Conservation (phyloP, 2,888 invertebrate genomes). For the Zelleria hepariella region DNA sequence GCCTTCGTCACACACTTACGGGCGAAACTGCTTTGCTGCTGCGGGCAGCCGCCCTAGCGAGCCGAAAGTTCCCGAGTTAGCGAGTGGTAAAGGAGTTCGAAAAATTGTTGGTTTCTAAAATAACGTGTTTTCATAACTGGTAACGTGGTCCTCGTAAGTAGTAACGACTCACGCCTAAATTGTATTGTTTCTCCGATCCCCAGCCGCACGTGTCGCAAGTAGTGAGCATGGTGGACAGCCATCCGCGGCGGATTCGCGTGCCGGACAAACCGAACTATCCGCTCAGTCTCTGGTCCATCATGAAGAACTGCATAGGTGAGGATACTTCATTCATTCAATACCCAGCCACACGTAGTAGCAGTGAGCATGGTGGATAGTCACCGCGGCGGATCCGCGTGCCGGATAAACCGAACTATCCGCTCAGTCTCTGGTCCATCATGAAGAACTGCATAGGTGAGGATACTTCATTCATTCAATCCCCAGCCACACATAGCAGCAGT, state of each 20-base stretch:
- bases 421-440: slow-evolving; percentile 99
- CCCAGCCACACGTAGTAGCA: slow-evolving; percentile 56
- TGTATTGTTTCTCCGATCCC: slow-evolving; percentile 1
- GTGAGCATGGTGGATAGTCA: slow-evolving; percentile 54
- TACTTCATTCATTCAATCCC: slow-evolving; percentile 3
- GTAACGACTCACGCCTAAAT: no score
- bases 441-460: slow-evolving; percentile 96
- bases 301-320: slow-evolving; percentile 98
- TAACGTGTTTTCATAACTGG: no score
- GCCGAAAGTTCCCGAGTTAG: no score
- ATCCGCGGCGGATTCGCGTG: slow-evolving; percentile 82
- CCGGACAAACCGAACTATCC: slow-evolving; percentile 96
- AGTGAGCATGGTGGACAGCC: slow-evolving; percentile 49
- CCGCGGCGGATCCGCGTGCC: slow-evolving; percentile 86
- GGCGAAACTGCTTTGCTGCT: no score
- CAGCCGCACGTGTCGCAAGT: slow-evolving; percentile 58
- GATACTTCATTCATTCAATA: slow-evolving; percentile 8
- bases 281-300: slow-evolving; percentile 97
- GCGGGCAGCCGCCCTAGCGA: no score
- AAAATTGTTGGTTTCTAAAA: no score
- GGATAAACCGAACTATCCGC: slow-evolving; percentile 93
- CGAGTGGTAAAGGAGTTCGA: no score
- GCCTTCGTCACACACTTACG: no score
- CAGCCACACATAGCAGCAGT: slow-evolving; percentile 57
- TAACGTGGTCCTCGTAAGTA: no score